Evolutionary conservation across 2,797 vertebrate genomes (phyloP), one percentile per base, ranked within the genome.

Genomic region (Distichodus sexfasciatus): DNA sequence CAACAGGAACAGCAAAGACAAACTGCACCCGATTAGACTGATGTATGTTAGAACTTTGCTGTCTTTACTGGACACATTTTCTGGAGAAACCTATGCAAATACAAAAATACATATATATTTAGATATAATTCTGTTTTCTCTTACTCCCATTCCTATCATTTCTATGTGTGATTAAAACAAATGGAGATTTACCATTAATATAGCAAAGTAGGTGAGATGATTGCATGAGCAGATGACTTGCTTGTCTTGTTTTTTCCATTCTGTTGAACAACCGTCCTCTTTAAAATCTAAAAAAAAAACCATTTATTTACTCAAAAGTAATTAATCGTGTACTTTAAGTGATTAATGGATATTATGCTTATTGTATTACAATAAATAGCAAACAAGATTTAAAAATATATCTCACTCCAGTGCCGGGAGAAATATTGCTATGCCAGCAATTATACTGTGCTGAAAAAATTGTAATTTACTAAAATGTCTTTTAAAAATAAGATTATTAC

Each of bases 1-100:
- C 9, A 70, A 12, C 66, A 76, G 69, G 62, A 61, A 68, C n/a
- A 63, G 14, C 35, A 74, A 58, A 11, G 77, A 76, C n/a, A 76
- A 44, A 35, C 69, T 50, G 38, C 66, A 63, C 19, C 74, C 74
- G 41, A 74, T 44, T 44, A 62, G 33, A 48, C 47, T 29, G 36
- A 79, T 79, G 60, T 48, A 57, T 6, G 47, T 31, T 10, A 79
- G 31, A 11, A 26, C 23, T 23, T 24, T 38, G n/a, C 6, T 6
- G 15, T 74, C 51, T 3, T 4, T 24, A 3, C 38, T 15, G 19
- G 66, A 43, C 23, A 61, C 15, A 23, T 47, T 53, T 4, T n/a
- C 8, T 0, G 12, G 23, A 31, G 58, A 46, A 17, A 63, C 51
- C 72, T 75, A 23, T 14, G 43, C n/a, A n/a, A n/a, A n/a, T n/a